Evolutionary conservation across 2,888 invertebrate species (phyloP).

Genomic region (Esperia sulphurella): DNA sequence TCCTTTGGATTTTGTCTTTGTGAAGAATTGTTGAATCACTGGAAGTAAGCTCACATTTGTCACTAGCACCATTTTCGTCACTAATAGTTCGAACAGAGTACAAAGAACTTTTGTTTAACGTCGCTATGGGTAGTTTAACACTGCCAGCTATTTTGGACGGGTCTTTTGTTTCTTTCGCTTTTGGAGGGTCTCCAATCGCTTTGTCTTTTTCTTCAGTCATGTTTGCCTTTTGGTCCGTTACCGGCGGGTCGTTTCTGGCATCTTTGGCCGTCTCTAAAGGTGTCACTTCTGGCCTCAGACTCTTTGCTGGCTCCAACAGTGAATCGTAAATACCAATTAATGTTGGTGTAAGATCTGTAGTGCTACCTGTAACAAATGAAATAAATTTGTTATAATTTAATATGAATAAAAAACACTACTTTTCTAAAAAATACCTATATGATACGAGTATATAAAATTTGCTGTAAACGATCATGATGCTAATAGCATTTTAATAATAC

Average conservation of each 20-base stretch:
- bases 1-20: constrained; percentile 53
- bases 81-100: constrained; percentile 65
- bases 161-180: constrained; percentile 30
- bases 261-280: constrained; percentile 67
- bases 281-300: constrained; percentile 46
- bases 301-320: constrained; percentile 77
- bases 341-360: constrained; percentile 91
- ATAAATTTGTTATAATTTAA: background rate
- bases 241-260: constrained; percentile 71
- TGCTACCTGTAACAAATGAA: constrained; percentile 84
- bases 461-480: background rate
- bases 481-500: background rate
- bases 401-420: background rate
- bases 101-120: constrained; percentile 64
- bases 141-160: constrained; percentile 58
- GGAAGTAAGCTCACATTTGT: constrained; percentile 44
- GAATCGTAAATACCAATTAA: constrained; percentile 93
- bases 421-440: background rate
- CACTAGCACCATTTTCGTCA: constrained; percentile 56
- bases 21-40: constrained; percentile 46
- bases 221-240: constrained; percentile 24
- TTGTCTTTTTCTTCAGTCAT: constrained; percentile 39
- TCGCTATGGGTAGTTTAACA: constrained; percentile 62
- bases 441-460: too few species aligned
- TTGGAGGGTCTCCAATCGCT: constrained; percentile 24